These are phyloP conservation scores for Ornithoptera alexandrae DNA, from an alignment of 2,888 invertebrate genomes.

Conservation along the genomic window DNA sequence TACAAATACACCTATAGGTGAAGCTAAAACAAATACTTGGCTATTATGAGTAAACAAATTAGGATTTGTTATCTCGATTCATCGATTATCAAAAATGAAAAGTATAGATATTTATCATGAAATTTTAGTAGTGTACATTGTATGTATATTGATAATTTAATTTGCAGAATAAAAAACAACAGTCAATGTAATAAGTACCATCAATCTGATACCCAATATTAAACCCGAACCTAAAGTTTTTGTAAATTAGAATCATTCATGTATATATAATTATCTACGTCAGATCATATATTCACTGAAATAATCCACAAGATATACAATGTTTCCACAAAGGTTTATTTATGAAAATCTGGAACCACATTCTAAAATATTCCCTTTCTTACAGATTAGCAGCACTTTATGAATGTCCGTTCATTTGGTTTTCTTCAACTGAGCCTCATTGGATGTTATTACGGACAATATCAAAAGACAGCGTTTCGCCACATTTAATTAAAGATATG, in stretches of 20 bases:
- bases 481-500: not conserved
- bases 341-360: too few relatives aligned
- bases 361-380: constrained; percentile 2
- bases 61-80: too few relatives aligned
- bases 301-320: not conserved
- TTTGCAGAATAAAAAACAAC: too few relatives aligned
- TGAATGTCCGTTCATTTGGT: constrained; percentile 36
- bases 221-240: not conserved
- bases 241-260: not conserved
- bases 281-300: not conserved
- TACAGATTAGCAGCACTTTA: constrained; percentile 35
- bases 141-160: too few relatives aligned
- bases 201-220: too few relatives aligned
- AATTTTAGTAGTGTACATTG: too few relatives aligned
- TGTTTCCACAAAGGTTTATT: not conserved
- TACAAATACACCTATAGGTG: too few relatives aligned
- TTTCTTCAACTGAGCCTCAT: constrained; percentile 32
- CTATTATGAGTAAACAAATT: too few relatives aligned
- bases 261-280: not conserved
- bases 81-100: too few relatives aligned
- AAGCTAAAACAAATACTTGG: too few relatives aligned
- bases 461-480: constrained; percentile 23
- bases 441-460: constrained; percentile 31
- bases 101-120: too few relatives aligned
- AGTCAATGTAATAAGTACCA: too few relatives aligned